A percentile compares a stretch with the other conserved stretches of the same genome.
These are phyloP conservation scores for Macrophya annulata DNA, from an alignment of 2,888 invertebrate species.

Conservation along the genomic window DNA sequence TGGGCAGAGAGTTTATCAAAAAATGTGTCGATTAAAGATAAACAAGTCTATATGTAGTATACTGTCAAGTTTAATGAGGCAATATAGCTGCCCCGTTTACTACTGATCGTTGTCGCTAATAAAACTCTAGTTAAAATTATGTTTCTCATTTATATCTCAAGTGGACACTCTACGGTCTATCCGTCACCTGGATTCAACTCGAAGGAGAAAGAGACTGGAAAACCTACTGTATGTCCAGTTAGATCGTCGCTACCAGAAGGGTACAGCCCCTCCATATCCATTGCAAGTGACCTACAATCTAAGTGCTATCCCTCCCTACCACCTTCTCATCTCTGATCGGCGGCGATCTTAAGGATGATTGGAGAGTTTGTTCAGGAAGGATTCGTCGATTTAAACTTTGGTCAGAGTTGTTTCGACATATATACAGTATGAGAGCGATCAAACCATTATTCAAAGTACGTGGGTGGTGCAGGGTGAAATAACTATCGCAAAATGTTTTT, in stretches of 20 bases:
- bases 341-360: slow-evolving; percentile 50
- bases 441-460: background rate
- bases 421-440: background rate
- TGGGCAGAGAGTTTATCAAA: slow-evolving; percentile 32
- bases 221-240: slow-evolving; percentile 76
- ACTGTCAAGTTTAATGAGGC: slow-evolving; percentile 1
- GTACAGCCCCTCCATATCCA: slow-evolving; percentile 70
- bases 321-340: slow-evolving; percentile 56
- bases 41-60: background rate
- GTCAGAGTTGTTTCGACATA: background rate
- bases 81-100: background rate
- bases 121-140: slow-evolving; percentile 14
- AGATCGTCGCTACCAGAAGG: slow-evolving; percentile 75
- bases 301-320: slow-evolving; percentile 66
- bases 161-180: slow-evolving; percentile 52
- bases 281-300: slow-evolving; percentile 76
- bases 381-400: slow-evolving; percentile 25
- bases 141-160: slow-evolving; percentile 23
- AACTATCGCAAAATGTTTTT: background rate
- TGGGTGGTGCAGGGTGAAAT: background rate
- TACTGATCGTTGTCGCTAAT: background rate
- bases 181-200: slow-evolving; percentile 72
- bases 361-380: slow-evolving; percentile 36
- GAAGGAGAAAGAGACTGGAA: slow-evolving; percentile 75
- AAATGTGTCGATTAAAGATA: slow-evolving; percentile 31